Base-by-base conservation (phyloP, 37 sponge, comb jelly and placozoan genomes). In the Chondrilla cf. caribensis region DNA sequence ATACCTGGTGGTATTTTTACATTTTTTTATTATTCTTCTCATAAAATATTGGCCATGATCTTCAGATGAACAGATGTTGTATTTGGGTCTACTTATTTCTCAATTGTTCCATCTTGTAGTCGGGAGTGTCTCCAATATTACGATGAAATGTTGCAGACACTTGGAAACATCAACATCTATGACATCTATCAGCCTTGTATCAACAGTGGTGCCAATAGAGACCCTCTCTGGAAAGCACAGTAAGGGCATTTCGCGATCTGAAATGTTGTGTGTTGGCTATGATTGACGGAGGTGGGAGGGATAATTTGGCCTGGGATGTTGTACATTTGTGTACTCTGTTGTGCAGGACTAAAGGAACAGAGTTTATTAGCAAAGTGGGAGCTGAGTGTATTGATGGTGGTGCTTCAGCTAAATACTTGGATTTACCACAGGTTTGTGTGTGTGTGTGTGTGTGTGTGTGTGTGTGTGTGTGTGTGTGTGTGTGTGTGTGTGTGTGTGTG, bases 141-240 rank as follows among this genome's bases (percentile, higher is more conserved):
- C 28, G 42, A 83, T 9, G 58, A 86, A 28, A 86, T 83, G 77
- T 60, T 78, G 0, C 58, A 60, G 29, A 38, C n/a, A 1, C 80
- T 90, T 55, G 87, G 91, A 3, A 70, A 36, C 15, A 80, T 90
- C 58, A 86, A 90, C 67, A 84, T 86, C 64, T 90, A 90, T 70
- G 87, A 90, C 64, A 86, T 90, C 7, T 90, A 90, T 54, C 4
- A 39, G 22, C 84, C 87, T 0, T 90, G 91, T 55, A 54, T 81
- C 81, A 81, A 40, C 44, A 24, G 25, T 73, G 44, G 44, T 5
- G 76, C 5, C n/a, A 40, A 9, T 2, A 2, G 9, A 22, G 76
- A 73, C 2, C 42, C 42, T 4, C 2, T 4, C 1, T 39, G 24
- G 44, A 73, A 22, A 40, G 76, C 36, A n/a, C 38, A 41, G 76